Base-by-base conservation (phyloP, 2,797 vertebrate genomes). In the Threskiornis aethiopicus region DNA sequence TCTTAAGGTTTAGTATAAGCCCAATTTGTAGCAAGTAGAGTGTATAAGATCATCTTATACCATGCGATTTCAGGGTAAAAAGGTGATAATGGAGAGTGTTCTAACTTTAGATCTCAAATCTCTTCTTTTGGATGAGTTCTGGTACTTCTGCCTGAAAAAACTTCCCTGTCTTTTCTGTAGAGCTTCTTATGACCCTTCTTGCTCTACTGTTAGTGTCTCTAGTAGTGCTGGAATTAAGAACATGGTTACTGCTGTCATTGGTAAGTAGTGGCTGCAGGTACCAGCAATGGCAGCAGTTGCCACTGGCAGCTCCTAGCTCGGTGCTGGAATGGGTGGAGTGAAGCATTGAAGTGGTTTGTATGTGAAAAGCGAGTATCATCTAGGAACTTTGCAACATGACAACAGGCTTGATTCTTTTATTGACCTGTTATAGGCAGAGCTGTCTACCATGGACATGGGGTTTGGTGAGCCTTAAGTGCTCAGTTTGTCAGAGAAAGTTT, bases 161-260 rank as follows among this genome's bases (percentile, higher is more conserved):
- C 5, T 39, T 51, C 17, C 10, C 8, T 46, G 24, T 66, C 61
- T 72, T 59, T 77, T 93, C 44, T 81, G 42, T 69, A 84, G 33
- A 62, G 16, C 19, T 87, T 81, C 54, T 42, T 93, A 7, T 21
- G 31, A 42, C 69, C 8, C 11, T 65, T 86, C 25, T 8, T 93
- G 46, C 39, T 82, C 11, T 54, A 8, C 4, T 62, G 29, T 39
- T 76, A 51, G 5, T 52, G 33, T 72, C 15, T 72, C 13, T 49
- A 10, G 42, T 55, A 59, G 37, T 46, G 16, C 31, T 3, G 18
- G 16, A 75, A 35, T 80, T 58, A 55, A 59, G 59, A 87, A n/a
- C 11, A 57, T 4, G 0, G 49, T 51, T 84, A 3, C 15, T 59
- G 24, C 41, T 44, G 1, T 28, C 19, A 7, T 21, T 65, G 54